phyloP scores from a whole-genome alignment of 2,888 invertebrate genomes.

The Salticus scenicus region DNA sequence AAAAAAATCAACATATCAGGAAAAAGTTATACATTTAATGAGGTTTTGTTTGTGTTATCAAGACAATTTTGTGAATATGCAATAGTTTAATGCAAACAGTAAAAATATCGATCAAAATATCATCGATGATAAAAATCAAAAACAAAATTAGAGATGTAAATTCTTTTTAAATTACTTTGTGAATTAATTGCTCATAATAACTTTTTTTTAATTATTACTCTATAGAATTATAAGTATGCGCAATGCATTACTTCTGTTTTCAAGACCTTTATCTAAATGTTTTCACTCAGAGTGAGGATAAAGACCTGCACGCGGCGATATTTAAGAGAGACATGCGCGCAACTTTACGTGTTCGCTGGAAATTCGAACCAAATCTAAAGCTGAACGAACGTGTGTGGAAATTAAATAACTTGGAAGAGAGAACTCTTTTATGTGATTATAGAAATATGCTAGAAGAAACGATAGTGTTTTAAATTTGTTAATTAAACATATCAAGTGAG shows the following conservation, averaged over 20 bases:
- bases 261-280: background rate
- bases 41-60: background rate
- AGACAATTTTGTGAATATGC: background rate
- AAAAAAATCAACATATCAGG: background rate
- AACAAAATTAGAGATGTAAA: too few species aligned
- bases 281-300: background rate
- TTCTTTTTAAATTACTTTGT: too few species aligned
- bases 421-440: background rate
- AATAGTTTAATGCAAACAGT: background rate
- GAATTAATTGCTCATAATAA: too few species aligned
- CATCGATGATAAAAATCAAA: too few species aligned
- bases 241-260: background rate
- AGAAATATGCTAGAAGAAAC: background rate
- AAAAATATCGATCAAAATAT: background rate
- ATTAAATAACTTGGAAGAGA: background rate
- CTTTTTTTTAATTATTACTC: too few species aligned
- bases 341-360: background rate
- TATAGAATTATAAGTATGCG: background rate
- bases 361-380: background rate
- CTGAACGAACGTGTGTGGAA: background rate
- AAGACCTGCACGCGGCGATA: background rate
- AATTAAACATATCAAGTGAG: background rate
- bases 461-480: background rate
- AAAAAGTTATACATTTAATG: background rate
- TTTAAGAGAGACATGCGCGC: background rate